Percentiles rank a stretch among this genome's conserved stretches.
Evolutionary conservation across 2,113 vertebrate species (phyloP).

Genomic region (Prolemur simus): DNA sequence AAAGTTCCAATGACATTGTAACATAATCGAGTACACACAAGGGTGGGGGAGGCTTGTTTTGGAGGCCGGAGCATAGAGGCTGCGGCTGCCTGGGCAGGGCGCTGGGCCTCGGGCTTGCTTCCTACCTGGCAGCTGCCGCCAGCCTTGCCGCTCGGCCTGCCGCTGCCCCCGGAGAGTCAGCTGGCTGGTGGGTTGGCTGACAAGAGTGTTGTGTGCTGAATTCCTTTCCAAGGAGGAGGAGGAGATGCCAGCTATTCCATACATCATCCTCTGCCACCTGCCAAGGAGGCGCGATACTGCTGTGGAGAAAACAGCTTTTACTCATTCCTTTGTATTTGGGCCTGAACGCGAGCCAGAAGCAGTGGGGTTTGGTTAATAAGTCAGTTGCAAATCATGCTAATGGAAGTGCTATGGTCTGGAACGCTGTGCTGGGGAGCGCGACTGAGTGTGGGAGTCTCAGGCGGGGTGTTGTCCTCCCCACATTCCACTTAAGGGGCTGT

Average conservation of each 20-base stretch:
- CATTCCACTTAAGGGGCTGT: background rate
- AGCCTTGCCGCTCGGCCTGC: background rate
- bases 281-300: conserved; percentile 68
- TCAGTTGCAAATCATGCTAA: conserved; percentile 43
- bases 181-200: conserved; percentile 66
- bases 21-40: background rate
- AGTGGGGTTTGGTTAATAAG: conserved; percentile 58
- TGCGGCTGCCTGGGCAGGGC: background rate
- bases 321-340: conserved; percentile 63
- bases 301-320: conserved; percentile 70
- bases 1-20: conserved; percentile 36
- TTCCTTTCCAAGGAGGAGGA: conserved; percentile 69
- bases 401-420: background rate
- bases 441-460: conserved; percentile 26
- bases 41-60: background rate
- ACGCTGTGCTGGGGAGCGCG: background rate
- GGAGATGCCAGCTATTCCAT: conserved; percentile 58
- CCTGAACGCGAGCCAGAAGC: conserved; percentile 64
- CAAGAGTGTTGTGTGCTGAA: conserved; percentile 32
- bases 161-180: conserved; percentile 24
- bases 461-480: background rate
- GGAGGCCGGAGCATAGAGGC: background rate
- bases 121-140: conserved; percentile 28
- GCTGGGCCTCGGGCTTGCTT: background rate
- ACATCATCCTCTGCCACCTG: conserved; percentile 68